Base-by-base conservation (phyloP, 2,888 invertebrate genomes). In the Diogma glabrata region DNA sequence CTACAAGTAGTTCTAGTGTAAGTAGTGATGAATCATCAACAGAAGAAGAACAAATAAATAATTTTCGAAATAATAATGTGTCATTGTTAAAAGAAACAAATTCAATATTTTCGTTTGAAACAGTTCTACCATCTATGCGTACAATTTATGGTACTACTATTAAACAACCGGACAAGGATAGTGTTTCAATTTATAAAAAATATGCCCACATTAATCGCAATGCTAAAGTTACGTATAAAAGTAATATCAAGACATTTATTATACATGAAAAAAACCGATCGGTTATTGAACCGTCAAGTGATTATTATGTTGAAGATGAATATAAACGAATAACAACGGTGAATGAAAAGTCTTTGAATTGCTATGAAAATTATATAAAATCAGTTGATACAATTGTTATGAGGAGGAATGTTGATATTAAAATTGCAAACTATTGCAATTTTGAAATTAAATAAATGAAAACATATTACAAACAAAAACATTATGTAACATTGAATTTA, bases 21-120 rank as follows among this genome's bases (percentile, higher is more conserved):
- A 79, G 78, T 54, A 79, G 78, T 56, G 82, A 82, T 55, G 80
- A 83, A 1, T 82, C 82, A 9, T 76, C 81, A 1, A 84, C 87
- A 58, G 87, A 88, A 57, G n/a, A n/a, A n/a, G 86, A 87, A 40
- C 46, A 46, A 16, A 5, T 46, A 3, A 24, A 46, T 16, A 46
- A 46, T 16, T 17, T 24, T 7, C 16, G 16, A 24, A 24, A 24
- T 10, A 24, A 46, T 3, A 46, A 46, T 26, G 24, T 46, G 2
- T 24, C 23, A 16, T 6, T 7, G 9, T 4, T 24, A 3, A 46
- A 46, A 3, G 24, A 46, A 24, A 24, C 16, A 24, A 46, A 46
- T 24, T 46, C 24, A 16, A 24, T 24, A 14, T 17, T 22, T 16
- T 46, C 65, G 0, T 57, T 69, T 20, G 62, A 64, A 23, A 60